Conservation (phyloP, 2,888 invertebrate genomes). For the Folsomia candida region DNA sequence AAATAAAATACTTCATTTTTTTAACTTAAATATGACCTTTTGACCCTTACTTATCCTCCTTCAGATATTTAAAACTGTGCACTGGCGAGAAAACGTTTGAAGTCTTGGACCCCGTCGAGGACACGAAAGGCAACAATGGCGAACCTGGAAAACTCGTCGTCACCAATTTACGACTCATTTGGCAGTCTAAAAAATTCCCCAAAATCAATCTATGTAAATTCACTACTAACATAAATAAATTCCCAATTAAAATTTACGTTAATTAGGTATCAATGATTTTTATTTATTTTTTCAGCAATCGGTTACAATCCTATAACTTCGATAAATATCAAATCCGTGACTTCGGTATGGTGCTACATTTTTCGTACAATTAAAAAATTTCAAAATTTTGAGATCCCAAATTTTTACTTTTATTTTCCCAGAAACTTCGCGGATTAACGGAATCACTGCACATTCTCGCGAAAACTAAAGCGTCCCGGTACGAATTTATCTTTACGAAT, state of each 20-base stretch:
- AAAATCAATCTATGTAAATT: slow-evolving; percentile 85
- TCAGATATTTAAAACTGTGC: slow-evolving; percentile 73
- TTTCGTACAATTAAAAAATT: too few relatives aligned
- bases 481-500: slow-evolving; percentile 97
- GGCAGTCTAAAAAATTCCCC: slow-evolving; percentile 85
- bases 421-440: slow-evolving; percentile 80
- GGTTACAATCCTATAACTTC: slow-evolving; percentile 66
- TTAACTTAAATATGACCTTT: too few relatives aligned
- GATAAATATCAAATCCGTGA: slow-evolving; percentile 73
- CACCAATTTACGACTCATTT: slow-evolving; percentile 89
- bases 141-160: slow-evolving; percentile 82
- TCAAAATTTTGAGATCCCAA: not conserved
- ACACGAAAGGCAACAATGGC: slow-evolving; percentile 95
- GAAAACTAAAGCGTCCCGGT: slow-evolving; percentile 74
- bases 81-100: slow-evolving; percentile 85
- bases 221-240: not conserved
- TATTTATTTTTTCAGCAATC: slow-evolving; percentile 64
- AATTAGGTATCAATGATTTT: too few relatives aligned
- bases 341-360: slow-evolving; percentile 77
- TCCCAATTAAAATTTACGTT: not conserved
- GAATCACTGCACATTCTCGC: slow-evolving; percentile 87
- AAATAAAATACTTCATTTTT: not conserved
- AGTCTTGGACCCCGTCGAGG: slow-evolving; percentile 87
- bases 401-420: too few relatives aligned
- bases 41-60: too few relatives aligned